phyloP scores from a whole-genome alignment of 2,888 invertebrate genomes.

The Parnassius smintheus region DNA sequence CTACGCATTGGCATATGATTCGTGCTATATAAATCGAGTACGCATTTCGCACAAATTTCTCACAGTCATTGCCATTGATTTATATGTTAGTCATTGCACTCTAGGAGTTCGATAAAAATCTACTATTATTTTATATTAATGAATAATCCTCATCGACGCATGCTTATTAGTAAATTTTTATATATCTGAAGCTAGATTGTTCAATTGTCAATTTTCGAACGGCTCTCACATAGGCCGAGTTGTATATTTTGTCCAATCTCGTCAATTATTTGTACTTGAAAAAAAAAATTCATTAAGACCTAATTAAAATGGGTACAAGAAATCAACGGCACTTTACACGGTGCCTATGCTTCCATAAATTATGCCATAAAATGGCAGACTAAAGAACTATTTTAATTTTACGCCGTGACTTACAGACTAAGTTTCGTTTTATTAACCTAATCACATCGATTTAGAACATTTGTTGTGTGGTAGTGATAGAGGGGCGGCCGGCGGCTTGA shows the following conservation, averaged over 20 bases:
- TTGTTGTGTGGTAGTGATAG: conserved; percentile 78
- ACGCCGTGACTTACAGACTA: conserved; percentile 73
- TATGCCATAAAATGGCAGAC: conserved; percentile 77
- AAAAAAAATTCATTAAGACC: conserved; percentile 54
- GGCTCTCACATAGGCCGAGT: conserved; percentile 27
- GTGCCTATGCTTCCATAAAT: conserved; percentile 71
- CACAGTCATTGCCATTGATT: conserved; percentile 32
- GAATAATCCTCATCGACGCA: conserved; percentile 42
- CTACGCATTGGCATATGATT: conserved; percentile 55
- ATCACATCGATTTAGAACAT: conserved; percentile 81
- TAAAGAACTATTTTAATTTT: conserved; percentile 71
- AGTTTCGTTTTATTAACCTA: conserved; percentile 68
- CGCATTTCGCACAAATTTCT: conserved; percentile 22
- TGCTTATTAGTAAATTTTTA: conserved; percentile 47
- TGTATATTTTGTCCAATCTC: conserved; percentile 28
- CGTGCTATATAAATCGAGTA: conserved; percentile 36
- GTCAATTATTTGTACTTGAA: conserved; percentile 37
- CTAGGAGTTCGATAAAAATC: conserved; percentile 48
- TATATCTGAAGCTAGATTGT: conserved; percentile 53
- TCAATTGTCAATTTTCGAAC: conserved; percentile 38
- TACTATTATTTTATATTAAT: conserved; percentile 50
- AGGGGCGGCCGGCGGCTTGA: conserved; percentile 66
- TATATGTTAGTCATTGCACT: conserved; percentile 31
- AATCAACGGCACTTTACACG: conserved; percentile 69
- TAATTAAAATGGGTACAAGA: conserved; percentile 74